These are phyloP conservation scores for Hemibagrus wyckioides DNA, from an alignment of 2,113 vertebrate species.

Conservation along the genomic window DNA sequence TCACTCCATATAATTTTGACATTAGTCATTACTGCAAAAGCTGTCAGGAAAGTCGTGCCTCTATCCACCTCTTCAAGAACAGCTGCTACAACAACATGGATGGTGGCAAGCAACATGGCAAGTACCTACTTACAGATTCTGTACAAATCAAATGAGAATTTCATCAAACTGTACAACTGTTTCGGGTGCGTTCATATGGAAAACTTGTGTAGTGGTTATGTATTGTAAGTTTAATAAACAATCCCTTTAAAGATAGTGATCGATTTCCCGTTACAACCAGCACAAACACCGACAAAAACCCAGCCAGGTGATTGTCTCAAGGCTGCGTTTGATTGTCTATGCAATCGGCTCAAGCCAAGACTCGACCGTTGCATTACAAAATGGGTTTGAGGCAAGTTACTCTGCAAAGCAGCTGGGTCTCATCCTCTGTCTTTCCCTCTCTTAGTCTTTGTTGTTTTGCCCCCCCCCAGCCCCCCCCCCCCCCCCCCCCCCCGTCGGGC, in stretches of 20 bases:
- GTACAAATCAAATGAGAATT: background rate
- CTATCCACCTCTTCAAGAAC: background rate
- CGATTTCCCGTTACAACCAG: slow-evolving; percentile 21
- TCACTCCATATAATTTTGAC: background rate
- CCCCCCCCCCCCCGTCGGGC: slow-evolving; percentile 49
- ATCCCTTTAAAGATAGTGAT: slow-evolving; percentile 1
- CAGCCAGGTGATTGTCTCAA: slow-evolving; percentile 32
- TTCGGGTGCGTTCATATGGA: background rate
- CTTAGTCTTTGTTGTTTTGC: slow-evolving; percentile 47
- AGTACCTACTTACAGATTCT: background rate
- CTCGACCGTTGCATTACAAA: slow-evolving; percentile 57
- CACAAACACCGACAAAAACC: slow-evolving; percentile 26
- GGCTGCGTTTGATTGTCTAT: slow-evolving; percentile 21
- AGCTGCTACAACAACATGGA: background rate
- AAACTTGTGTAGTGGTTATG: background rate
- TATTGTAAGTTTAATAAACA: slow-evolving; percentile 4
- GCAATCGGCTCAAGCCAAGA: slow-evolving; percentile 38
- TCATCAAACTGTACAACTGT: background rate
- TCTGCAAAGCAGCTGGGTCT: slow-evolving; percentile 59
- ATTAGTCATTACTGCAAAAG: background rate
- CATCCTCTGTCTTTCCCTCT: slow-evolving; percentile 52
- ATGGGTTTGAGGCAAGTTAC: slow-evolving; percentile 60
- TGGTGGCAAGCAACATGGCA: background rate
- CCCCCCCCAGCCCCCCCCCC: slow-evolving; percentile 49
- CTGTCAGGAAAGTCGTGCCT: too few species aligned